Evolutionary conservation across 2,113 vertebrate genomes (phyloP), one percentile per base, ranked within the genome.

Genomic region (Marmota monax): DNA sequence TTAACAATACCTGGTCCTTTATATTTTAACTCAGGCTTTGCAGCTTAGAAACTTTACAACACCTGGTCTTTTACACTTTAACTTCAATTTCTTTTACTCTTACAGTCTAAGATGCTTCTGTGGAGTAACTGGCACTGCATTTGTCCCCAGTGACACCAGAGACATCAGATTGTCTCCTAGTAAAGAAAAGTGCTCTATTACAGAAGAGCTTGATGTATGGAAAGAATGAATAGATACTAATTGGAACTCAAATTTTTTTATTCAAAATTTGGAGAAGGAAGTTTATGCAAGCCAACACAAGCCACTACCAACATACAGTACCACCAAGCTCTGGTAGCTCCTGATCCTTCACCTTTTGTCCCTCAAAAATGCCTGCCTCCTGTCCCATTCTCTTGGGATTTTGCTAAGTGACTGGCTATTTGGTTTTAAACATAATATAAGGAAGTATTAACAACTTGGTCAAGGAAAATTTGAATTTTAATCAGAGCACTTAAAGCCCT

Each of bases 291-390:
- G 37, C 5, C 17, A 34, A 2, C 4, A 13, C 13, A 12, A 12
- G 34, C 70, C 12, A 1, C 25, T 29, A 8, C n/a, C 14, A 12
- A 48, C 1, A 1, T 17, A 2, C 10, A 13, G 10, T 16, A 4
- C 34, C 25, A 3, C 18, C n/a, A 27, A 18, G 16, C 13, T 27
- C 82, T n/a, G 42, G 3, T 20, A 1, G 5, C 22, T n/a, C 86
- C 45, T 70, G 8, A 53, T 34, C 0, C 37, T 37, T 65, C 45
- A 80, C 6, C 34, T 87, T 25, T 20, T 8, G 27, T 11, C 65
- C 70, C 20, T 0, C 12, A 12, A 58, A 61, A 53, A 63, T 0
- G 0, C 17, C 45, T 74, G 12, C 20, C 34, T 63, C 85, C 88
- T 84, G 7, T 25, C 48, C 56, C 58, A 70, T 51, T 45, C 53